phyloP scores from a whole-genome alignment of 1,140 invertebrate species.

The Sycobia sp. region DNA sequence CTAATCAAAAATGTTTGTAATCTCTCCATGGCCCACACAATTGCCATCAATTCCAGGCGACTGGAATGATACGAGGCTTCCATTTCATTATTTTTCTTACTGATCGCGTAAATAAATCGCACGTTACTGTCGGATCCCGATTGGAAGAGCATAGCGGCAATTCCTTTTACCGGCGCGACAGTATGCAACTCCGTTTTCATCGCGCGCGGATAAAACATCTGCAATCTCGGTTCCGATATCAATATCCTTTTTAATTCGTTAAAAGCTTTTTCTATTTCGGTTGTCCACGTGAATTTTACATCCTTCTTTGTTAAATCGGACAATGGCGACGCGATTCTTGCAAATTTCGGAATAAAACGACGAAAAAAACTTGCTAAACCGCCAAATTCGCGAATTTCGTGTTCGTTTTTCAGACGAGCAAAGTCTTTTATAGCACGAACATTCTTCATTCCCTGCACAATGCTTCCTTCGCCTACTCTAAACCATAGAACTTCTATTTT shows the following conservation, averaged over 20 bases:
- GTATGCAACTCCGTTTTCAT: conserved; percentile 45
- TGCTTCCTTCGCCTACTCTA: too few species aligned
- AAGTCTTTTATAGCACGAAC: conserved; percentile 32
- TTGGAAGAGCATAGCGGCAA: conserved; percentile 45
- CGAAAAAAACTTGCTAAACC: conserved; percentile 39
- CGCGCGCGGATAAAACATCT: conserved; percentile 45
- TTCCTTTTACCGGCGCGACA: conserved; percentile 41
- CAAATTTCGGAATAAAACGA: conserved; percentile 27
- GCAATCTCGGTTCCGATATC: conserved; percentile 42
- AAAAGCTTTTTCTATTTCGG: conserved; percentile 37
- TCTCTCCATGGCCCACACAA: too few species aligned
- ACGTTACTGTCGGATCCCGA: too few species aligned
- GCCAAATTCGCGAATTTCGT: conserved; percentile 43
- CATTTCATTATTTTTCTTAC: too few species aligned
- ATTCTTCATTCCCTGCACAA: too few species aligned
- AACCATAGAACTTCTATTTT: too few species aligned
- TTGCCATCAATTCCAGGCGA: too few species aligned
- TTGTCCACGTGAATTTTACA: conserved; percentile 37
- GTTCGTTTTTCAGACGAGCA: too few species aligned
- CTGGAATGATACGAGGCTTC: too few species aligned
- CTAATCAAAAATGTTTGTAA: too few species aligned
- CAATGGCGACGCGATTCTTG: too few species aligned
- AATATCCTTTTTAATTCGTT: conserved; percentile 36
- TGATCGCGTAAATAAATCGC: too few species aligned
- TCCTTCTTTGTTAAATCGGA: conserved; percentile 33